Percentiles rank a stretch among this genome's conserved stretches.
These are phyloP conservation scores for Psilopogon haemacephalus DNA, from an alignment of 2,113 vertebrate genomes.

Conservation along the genomic window DNA sequence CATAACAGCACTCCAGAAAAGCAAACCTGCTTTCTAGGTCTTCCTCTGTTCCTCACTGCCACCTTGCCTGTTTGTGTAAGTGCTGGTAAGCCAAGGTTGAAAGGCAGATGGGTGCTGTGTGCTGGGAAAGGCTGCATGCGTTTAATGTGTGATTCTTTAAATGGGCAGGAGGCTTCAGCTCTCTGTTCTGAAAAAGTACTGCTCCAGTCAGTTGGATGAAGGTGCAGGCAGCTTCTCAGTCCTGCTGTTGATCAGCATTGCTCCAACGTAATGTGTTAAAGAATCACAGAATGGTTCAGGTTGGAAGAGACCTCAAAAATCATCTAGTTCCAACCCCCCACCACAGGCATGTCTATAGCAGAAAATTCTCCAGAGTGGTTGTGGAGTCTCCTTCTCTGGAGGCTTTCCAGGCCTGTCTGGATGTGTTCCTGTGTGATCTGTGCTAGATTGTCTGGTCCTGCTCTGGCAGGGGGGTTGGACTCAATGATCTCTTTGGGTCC, in stretches of 20 bases:
- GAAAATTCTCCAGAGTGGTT: background rate
- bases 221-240: background rate
- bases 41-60: background rate
- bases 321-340: no score
- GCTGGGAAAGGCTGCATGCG: background rate
- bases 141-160: background rate
- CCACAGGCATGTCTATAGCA: background rate
- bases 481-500: no score
- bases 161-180: background rate
- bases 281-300: no score
- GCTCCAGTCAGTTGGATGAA: background rate
- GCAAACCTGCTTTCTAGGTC: background rate
- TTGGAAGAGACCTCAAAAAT: no score
- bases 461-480: no score
- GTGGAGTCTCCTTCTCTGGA: no score
- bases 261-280: background rate
- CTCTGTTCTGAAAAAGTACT: background rate
- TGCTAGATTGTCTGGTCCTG: no score
- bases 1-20: background rate
- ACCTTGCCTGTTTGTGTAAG: background rate
- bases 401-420: no score
- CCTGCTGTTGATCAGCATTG: background rate
- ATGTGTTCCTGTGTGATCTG: no score
- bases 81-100: background rate
- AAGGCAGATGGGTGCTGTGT: background rate